These are phyloP conservation scores for Dascyllus trimaculatus DNA, from an alignment of 2,113 vertebrate species.

Conservation along the genomic window DNA sequence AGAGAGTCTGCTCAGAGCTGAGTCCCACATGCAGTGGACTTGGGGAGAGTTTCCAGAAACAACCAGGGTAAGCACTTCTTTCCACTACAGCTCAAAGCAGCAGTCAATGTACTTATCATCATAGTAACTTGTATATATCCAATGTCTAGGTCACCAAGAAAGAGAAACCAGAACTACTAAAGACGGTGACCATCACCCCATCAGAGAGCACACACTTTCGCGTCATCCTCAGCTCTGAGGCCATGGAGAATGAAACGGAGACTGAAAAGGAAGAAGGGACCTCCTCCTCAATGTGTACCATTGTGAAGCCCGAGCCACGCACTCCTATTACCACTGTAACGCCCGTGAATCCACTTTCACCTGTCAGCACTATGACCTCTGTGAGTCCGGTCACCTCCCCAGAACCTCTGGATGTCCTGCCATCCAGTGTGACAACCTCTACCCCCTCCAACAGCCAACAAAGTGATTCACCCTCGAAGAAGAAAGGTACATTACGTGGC, in stretches of 20 bases:
- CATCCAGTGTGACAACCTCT: constrained; percentile 72
- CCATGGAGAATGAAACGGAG: constrained; percentile 82
- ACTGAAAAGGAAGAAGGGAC: constrained; percentile 74
- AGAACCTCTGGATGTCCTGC: constrained; percentile 65
- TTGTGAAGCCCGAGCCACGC: constrained; percentile 93
- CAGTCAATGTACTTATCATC: not conserved
- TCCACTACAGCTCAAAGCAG: not conserved
- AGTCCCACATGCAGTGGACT: constrained; percentile 98
- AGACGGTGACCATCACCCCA: constrained; percentile 92
- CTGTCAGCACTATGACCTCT: constrained; percentile 40
- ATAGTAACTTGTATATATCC: not conserved
- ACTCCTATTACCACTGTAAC: constrained; percentile 76
- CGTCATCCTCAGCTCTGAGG: constrained; percentile 93
- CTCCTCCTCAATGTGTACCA: constrained; percentile 80
- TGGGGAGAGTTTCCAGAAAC: constrained; percentile 98
- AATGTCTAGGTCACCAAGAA: constrained; percentile 89
- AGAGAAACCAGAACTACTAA: constrained; percentile 88
- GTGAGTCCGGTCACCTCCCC: constrained; percentile 52
- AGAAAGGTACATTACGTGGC: constrained; percentile 87
- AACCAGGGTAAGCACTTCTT: constrained; percentile 88
- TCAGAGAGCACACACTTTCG: constrained; percentile 97
- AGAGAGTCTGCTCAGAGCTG: constrained; percentile 91
- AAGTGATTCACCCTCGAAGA: constrained; percentile 94
- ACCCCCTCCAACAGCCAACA: constrained; percentile 78
- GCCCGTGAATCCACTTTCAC: constrained; percentile 21